These are phyloP conservation scores for Ageneiosus marmoratus DNA, from an alignment of 2,113 vertebrate species.

Conservation along the genomic window DNA sequence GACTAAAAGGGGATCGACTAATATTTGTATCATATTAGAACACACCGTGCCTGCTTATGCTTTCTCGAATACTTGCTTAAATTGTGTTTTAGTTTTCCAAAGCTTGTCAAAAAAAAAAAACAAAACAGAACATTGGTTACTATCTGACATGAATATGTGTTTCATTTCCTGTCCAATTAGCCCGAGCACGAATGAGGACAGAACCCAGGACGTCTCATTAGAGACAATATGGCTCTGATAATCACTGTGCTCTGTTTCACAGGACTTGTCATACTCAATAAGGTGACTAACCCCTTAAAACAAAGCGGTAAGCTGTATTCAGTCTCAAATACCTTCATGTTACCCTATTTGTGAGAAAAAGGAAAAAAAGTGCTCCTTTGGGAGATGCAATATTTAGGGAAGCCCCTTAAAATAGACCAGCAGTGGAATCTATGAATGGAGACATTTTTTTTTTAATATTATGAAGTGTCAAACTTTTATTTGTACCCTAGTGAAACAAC, in stretches of 20 bases:
- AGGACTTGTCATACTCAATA: conserved; percentile 7
- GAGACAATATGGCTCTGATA: conserved; percentile 17
- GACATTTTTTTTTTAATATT: conserved; percentile 19
- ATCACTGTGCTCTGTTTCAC: not conserved
- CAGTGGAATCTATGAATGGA: conserved; percentile 23
- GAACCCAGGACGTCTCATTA: conserved; percentile 34
- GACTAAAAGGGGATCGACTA: not conserved
- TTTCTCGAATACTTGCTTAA: not conserved
- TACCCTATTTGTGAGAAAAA: conserved; percentile 10
- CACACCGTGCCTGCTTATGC: not conserved
- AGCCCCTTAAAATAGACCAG: conserved; percentile 10
- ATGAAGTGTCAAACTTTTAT: conserved; percentile 1
- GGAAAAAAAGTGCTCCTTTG: not conserved
- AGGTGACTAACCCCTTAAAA: conserved; percentile 34
- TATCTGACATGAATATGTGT: conserved; percentile 13
- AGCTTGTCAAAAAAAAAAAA: not conserved
- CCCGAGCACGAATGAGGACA: not conserved
- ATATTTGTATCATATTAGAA: not conserved
- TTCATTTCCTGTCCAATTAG: conserved; percentile 26
- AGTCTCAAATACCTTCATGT: conserved; percentile 17
- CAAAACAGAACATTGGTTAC: not conserved
- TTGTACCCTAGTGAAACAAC: not conserved
- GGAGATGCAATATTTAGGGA: conserved; percentile 21
- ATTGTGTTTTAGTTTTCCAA: conserved; percentile 5
- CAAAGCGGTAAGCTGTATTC: conserved; percentile 6